Base-by-base conservation (phyloP, 2,113 vertebrate species). In the Clarias gariepinus region DNA sequence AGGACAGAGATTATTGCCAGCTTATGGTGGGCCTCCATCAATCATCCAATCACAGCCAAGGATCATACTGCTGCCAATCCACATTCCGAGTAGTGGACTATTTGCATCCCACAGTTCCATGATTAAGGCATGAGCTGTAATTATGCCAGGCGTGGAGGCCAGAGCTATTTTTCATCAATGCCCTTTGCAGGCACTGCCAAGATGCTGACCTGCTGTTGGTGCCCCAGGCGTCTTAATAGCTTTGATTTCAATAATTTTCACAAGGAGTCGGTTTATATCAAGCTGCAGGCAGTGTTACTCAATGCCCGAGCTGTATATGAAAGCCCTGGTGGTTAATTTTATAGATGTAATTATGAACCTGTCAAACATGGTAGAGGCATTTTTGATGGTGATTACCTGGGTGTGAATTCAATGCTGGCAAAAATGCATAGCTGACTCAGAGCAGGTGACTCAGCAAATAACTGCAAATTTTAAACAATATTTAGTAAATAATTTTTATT, bases 11-110 rank as follows among this genome's bases (percentile, higher is more conserved):
- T 83, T 71, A 89, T 85, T 74, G 52, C 41, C 69, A 41, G 15
- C 81, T 30, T 52, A 55, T n/a, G 23, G 11, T 25, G 23, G 16
- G 63, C 28, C 21, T 47, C 53, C 52, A 88, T 86, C 84, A 76
- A 41, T 89, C 66, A 80, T 61, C 81, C 81, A 86, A 88, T 86
- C 81, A 81, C 55, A 79, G 52, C 36, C 68, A 61, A 33, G 61
- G 69, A 83, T 61, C 36, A 30, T 33, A 41, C 28, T 53, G n/a
- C 82, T 19, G 36, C 33, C 85, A 81, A 86, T 81, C 78, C 73
- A 71, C 55, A 73, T 47, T 52, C 64, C 79, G 71, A 80, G 71
- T 57, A 25, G 15, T 28, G 30, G 19, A 71, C 52, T 76, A 71
- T 79, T 52, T 81, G 57, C 66, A 58, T 80, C 41, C 53, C 55